Evolutionary conservation across 1,140 invertebrate species (phyloP).

Genomic region (Ridgeia piscesae): DNA sequence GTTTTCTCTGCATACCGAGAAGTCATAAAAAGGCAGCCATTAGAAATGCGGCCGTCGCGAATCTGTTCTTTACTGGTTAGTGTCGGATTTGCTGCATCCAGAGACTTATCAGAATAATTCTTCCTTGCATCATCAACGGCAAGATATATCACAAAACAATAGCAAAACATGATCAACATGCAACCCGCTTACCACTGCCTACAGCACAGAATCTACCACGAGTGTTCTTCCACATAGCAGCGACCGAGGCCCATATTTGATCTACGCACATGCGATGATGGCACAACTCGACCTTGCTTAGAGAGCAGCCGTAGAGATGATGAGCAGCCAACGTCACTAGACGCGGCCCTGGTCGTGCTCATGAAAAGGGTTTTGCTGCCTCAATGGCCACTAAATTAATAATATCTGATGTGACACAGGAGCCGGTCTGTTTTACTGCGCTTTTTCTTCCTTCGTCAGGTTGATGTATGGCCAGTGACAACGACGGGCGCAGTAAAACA

Average conservation of each 20-base stretch:
- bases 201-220: not conserved
- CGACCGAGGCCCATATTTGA: not conserved
- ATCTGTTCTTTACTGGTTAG: not conserved
- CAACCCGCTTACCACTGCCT: not conserved
- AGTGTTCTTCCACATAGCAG: not conserved
- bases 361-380: not conserved
- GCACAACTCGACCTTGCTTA: not conserved
- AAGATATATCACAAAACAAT: not conserved
- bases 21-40: not conserved
- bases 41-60: not conserved
- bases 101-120: not conserved
- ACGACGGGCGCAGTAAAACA: not conserved
- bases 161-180: not conserved
- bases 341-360: not conserved
- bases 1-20: not conserved
- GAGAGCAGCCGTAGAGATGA: not conserved
- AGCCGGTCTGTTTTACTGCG: not conserved
- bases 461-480: not conserved
- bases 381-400: not conserved
- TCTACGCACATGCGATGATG: not conserved
- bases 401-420: not conserved
- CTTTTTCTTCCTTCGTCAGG: not conserved
- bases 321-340: not conserved
- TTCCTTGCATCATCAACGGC: not conserved
- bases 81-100: not conserved